phyloP scores from a whole-genome alignment of 2,797 vertebrate species.

The Caiman crocodilus region DNA sequence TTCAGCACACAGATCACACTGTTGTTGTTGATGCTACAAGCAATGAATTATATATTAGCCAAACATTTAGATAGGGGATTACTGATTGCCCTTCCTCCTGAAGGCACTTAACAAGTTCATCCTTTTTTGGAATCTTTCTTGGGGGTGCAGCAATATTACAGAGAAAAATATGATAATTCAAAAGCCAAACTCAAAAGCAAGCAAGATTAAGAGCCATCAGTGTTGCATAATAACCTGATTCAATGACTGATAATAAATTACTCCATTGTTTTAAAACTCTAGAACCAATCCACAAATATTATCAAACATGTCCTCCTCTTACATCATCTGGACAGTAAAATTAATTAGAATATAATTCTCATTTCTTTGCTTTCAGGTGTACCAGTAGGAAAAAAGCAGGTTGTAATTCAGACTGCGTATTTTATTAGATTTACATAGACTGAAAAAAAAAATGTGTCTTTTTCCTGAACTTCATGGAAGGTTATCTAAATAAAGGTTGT shows the following conservation, averaged over 20 bases:
- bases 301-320: neutral
- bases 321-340: neutral
- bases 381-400: neutral
- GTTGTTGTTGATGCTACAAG: neutral
- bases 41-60: neutral
- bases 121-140: neutral
- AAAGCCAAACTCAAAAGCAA: neutral
- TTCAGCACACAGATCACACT: neutral
- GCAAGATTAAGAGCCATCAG: neutral
- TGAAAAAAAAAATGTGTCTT: neutral
- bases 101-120: neutral
- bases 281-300: neutral
- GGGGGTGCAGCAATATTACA: neutral
- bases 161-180: neutral
- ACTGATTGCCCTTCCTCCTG: neutral
- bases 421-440: neutral
- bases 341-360: neutral
- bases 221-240: neutral
- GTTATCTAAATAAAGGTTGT: neutral
- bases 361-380: neutral
- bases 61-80: neutral
- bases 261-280: neutral
- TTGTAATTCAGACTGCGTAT: neutral
- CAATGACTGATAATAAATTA: neutral
- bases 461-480: neutral